Conservation (phyloP, 2,797 vertebrate genomes). For the Thaleichthys pacificus region DNA sequence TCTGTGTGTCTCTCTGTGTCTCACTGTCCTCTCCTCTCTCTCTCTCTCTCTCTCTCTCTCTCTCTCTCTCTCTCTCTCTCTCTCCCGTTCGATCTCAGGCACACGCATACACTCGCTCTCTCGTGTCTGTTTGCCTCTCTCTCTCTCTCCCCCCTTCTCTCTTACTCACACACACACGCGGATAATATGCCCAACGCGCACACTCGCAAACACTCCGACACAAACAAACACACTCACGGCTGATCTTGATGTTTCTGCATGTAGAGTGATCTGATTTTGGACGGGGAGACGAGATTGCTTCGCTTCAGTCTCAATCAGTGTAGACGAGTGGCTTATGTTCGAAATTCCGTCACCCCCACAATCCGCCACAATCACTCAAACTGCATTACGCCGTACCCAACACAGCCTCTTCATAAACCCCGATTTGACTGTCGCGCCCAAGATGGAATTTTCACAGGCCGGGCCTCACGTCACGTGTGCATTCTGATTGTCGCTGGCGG, state of each 20-base stretch:
- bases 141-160: too few relatives aligned
- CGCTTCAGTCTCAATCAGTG: slow-evolving; percentile 3
- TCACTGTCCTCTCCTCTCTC: too few relatives aligned
- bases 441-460: neutral
- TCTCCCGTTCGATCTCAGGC: too few relatives aligned
- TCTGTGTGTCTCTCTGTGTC: too few relatives aligned
- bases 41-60: too few relatives aligned
- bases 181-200: neutral
- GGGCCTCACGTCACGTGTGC: neutral
- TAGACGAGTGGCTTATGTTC: neutral
- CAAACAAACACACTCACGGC: neutral
- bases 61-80: too few relatives aligned
- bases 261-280: neutral
- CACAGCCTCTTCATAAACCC: neutral
- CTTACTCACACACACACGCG: neutral
- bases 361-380: neutral
- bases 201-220: neutral
- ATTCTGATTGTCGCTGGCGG: neutral
- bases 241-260: neutral
- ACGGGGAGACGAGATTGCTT: slow-evolving; percentile 3
- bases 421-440: neutral
- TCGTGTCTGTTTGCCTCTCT: too few relatives aligned
- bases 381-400: neutral
- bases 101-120: neutral
- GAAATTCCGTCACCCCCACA: neutral